Evolutionary conservation across 37 sponge, comb jelly and placozoan genomes (phyloP), one percentile per base, ranked within the genome.

Genomic region (Spongia lamella): DNA sequence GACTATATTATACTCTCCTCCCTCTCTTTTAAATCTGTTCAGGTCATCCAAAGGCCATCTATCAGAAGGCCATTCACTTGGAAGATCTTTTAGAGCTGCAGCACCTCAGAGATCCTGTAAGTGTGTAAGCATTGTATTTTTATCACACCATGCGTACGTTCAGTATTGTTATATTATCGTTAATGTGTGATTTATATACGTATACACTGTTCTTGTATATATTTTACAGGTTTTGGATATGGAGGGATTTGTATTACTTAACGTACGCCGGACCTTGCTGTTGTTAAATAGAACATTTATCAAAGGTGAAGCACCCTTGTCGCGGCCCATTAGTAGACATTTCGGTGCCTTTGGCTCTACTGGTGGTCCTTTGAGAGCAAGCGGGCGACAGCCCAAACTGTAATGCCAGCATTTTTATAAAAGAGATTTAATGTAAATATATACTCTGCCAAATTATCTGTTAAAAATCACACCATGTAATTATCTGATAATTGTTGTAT

Each of bases 81-180:
- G 94, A 94, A 38, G 94, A 94, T 39, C 74, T 94, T 27, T 79
- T 94, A 21, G 94, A 94, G 50, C 38, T 86, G 29, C 94, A 90
- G 56, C 78, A 90, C 47, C 65, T 87, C 14, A 73, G 54, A 38
- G 89, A 94, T 25, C 91, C 94, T 11, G 90, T 94, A 56, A 78
- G 92, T 64, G 32, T 64, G 5, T 64, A 64, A 27, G 7, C 7
- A 9, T 64, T 64, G 36, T 30, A 32, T 24, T 16, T 1, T 30
- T 60, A 30, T 30, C 27, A 60, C 11, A 27, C 24, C 24, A 60
- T 60, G 27, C 30, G 61, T 60, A 30, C 13, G 24, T 32, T 16
- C 7, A 32, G 61, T 14, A 27, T 30, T 60, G 11, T 60, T 27
- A 60, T 30, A 60, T 30, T 13, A 17, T 32, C 31, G 61, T 32